Conservation (phyloP, 1,140 invertebrate species). For the Lasioglossum baleicum region DNA sequence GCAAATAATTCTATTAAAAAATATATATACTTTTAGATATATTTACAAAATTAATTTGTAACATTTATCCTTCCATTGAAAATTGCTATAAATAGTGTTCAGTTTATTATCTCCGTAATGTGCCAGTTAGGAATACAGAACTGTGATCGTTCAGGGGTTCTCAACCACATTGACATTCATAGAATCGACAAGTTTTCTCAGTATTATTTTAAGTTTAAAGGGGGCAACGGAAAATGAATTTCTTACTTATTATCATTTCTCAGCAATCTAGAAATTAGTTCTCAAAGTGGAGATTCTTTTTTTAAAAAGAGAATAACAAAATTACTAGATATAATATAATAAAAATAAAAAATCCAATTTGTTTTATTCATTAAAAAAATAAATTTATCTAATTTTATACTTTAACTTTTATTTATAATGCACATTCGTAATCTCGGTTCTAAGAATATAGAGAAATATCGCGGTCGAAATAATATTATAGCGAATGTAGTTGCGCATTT, state of each 20-base stretch:
- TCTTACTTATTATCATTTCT: background rate
- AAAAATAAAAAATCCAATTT: slow-evolving; percentile 8
- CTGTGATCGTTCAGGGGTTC: background rate
- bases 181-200: background rate
- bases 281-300: too few relatives aligned
- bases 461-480: slow-evolving; percentile 21
- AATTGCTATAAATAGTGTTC: slow-evolving; percentile 36
- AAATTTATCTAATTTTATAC: slow-evolving; percentile 6
- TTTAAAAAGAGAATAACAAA: too few relatives aligned
- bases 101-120: slow-evolving; percentile 27
- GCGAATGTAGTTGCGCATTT: background rate
- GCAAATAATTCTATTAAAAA: slow-evolving; percentile 64
- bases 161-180: background rate
- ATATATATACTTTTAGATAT: slow-evolving; percentile 61
- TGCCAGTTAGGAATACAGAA: slow-evolving; percentile 35
- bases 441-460: slow-evolving; percentile 11
- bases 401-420: background rate
- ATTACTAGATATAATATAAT: too few relatives aligned
- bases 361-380: background rate
- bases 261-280: background rate
- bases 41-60: slow-evolving; percentile 63
- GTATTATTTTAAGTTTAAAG: background rate
- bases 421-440: slow-evolving; percentile 14
- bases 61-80: slow-evolving; percentile 43
- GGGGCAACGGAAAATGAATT: background rate